Evolutionary conservation across 2,888 invertebrate species (phyloP), one percentile per base, ranked within the genome.

Genomic region (Agrilus cyanescens): DNA sequence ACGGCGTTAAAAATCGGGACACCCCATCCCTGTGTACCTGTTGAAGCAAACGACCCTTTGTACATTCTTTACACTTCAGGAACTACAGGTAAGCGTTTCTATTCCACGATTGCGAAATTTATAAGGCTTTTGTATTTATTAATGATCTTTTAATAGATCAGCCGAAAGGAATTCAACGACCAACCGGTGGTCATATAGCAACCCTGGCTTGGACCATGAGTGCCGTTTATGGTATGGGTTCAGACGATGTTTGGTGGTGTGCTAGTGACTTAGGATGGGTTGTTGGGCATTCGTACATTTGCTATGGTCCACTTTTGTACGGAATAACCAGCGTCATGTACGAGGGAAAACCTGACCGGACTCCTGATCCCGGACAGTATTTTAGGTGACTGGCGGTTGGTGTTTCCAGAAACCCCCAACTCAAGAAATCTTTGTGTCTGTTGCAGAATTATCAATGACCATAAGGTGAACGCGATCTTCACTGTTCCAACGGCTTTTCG

Each of bases 41-140:
- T 91, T 0, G 85, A 87, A 55, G 85, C 94, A 1, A 90, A 87
- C 55, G 86, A 93, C 55, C 90, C 94, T 0, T 66, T 94, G 8
- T 95, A 95, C 58, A 82, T 95, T 46, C 71, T 95, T 4, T 94
- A 95, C 60, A 95, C 95, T 0, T 94, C 94, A 3, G 89, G 89
- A 48, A 83, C 83, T n/a, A 83, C 83, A 44, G 82, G 82, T 73
- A 68, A 60, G 25, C 60, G 10, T 36, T 25, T 44, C 6, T 8
- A 15, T 12, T 29, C 2, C 14, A 12, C 5, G 4, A 20, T 4
- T 14, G n/a, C 3, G 7, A 30, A 18, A 34, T 33, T 4, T 33
- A 12, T 33, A 34, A 8, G 3, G 31, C 8, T 4, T 2, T 38
- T 14, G 7, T 16, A 10, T 15, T 5, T 41, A n/a, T 18, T 18